Conservation (phyloP, 2,888 invertebrate species). For the Cheilosia scutellata region DNA sequence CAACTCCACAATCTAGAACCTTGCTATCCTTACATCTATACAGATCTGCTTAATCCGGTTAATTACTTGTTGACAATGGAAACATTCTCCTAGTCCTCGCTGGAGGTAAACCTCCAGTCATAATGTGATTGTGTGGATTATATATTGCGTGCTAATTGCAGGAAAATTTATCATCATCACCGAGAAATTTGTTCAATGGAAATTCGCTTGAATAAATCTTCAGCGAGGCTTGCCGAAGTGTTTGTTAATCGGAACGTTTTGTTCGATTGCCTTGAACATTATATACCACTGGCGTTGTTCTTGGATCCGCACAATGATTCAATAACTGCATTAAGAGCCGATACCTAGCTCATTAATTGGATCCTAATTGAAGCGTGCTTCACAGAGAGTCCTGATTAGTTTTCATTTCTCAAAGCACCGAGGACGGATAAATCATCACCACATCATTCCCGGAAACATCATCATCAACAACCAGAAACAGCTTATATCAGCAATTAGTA, state of each 20-base stretch:
- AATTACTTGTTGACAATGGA: slow-evolving; percentile 64
- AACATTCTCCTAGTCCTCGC: background rate
- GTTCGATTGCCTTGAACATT: slow-evolving; percentile 7
- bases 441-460: slow-evolving; percentile 44
- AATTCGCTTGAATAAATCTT: slow-evolving; percentile 50
- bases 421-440: slow-evolving; percentile 53
- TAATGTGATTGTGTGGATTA: slow-evolving; percentile 56
- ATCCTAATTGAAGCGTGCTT: slow-evolving; percentile 39
- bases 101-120: slow-evolving; percentile 19
- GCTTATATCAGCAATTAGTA: slow-evolving; percentile 59
- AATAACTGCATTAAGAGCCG: slow-evolving; percentile 43
- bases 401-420: slow-evolving; percentile 33
- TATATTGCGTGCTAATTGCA: slow-evolving; percentile 59
- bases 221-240: slow-evolving; percentile 33
- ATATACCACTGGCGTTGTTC: slow-evolving; percentile 12
- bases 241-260: slow-evolving; percentile 44
- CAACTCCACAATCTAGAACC: background rate
- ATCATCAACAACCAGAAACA: slow-evolving; percentile 44
- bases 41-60: slow-evolving; percentile 34
- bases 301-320: slow-evolving; percentile 32
- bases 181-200: slow-evolving; percentile 28
- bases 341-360: slow-evolving; percentile 51
- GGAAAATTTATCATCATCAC: slow-evolving; percentile 32
- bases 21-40: background rate
- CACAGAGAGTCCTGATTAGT: slow-evolving; percentile 10